Conservation (phyloP, 2,888 invertebrate species). For the Fabriciana adippe region DNA sequence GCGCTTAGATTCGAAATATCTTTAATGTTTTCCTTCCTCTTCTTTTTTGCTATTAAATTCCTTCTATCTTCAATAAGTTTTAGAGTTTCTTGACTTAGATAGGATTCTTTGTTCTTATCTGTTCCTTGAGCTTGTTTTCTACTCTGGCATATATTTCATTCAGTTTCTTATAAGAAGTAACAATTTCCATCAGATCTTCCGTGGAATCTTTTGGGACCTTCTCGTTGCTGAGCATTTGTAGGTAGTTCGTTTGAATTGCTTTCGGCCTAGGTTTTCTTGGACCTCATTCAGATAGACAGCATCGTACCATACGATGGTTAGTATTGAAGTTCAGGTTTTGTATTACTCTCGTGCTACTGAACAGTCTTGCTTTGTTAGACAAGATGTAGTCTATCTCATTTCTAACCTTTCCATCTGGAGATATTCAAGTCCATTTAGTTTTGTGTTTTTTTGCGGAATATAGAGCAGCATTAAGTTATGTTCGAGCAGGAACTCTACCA, state of each 20-base stretch:
- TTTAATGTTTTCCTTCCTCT: constrained; percentile 22
- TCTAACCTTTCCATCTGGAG: no score
- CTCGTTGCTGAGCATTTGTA: no score
- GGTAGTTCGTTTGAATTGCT: no score
- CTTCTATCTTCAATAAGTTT: constrained; percentile 33
- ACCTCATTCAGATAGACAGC: not conserved
- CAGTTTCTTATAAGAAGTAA: not conserved
- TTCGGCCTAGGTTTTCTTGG: no score
- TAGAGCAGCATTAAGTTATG: constrained; percentile 31
- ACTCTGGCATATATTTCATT: not conserved
- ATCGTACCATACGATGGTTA: constrained; percentile 27
- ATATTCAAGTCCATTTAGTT: constrained; percentile 37
- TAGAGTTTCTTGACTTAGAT: constrained; percentile 28
- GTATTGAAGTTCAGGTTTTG: constrained; percentile 23
- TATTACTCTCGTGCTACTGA: constrained; percentile 2
- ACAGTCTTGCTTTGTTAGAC: constrained; percentile 13
- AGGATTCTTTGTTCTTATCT: constrained; percentile 21
- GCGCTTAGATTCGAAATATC: constrained; percentile 23
- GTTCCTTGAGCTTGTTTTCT: constrained; percentile 8
- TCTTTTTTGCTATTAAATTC: constrained; percentile 1
- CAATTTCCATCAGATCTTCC: no score
- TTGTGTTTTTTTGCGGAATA: constrained; percentile 30
- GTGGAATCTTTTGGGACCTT: no score
- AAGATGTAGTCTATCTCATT: constrained; percentile 27
- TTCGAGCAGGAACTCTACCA: constrained; percentile 28